Base-by-base conservation (phyloP, 2,888 invertebrate species). In the Leptinotarsa juncta region DNA sequence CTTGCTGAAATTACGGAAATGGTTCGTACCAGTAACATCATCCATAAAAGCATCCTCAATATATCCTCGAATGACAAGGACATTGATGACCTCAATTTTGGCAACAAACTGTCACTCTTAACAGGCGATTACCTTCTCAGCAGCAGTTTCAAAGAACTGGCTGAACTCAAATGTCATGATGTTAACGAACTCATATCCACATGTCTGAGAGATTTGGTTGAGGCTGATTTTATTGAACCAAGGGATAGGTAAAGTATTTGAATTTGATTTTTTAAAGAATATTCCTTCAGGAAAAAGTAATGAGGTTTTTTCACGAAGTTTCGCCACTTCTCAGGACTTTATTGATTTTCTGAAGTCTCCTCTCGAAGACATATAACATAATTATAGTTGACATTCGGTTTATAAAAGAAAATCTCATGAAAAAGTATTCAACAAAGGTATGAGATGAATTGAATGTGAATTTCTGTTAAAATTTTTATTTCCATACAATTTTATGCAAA, bases 1-100 rank as follows among this genome's bases (percentile, higher is more conserved):
- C 88, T 98, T 66, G 97, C 97, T 0, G 97, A 98, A 88, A 95
- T 97, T 42, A 96, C 96, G 0, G 98, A 98, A 90, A 97, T 98
- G 96, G 96, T 98, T 77, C 92, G 96, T 70, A 97, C 96, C 0
- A 96, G 97, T 16, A 94, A 96, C 86, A 89, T 96, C 78, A 94
- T 97, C 32, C 98, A 98, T 88, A 85, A 85, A 78, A 83, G 93
- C n/a, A 90, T 97, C 71, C 93, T 97, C 48, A 96, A 97, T 86
- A 91, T 96, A 84, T 91, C 93, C 81, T 89, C 90, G 5, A 69
- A 80, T 0, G 85, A 89, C 55, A 88, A 89, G 0, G 89, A 89
- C 71, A 89, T 89, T 4, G 87, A 90, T 76, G 96, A 96, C 85
- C 94, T 97, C 93, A 93, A 95, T 83, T 96, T 96, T 88, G 97